Base-by-base conservation (phyloP, 2,797 vertebrate genomes). In the Kryptopterus vitreolus region DNA sequence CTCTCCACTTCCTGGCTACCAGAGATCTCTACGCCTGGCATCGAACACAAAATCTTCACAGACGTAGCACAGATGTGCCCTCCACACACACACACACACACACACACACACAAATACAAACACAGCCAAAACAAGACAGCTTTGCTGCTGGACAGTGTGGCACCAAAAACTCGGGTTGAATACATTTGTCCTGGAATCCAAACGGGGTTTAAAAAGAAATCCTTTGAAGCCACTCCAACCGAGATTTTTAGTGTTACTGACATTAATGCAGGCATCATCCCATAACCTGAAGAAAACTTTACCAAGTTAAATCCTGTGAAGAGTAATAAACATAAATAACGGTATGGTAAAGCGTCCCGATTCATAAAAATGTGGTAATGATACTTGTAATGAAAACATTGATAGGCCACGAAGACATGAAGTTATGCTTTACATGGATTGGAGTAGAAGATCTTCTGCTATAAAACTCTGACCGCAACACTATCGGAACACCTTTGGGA, bases 1-100 rank as follows among this genome's bases (percentile, higher is more conserved):
- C 65, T 66, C 29, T 74, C 48, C 63, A 63, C 46, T 22, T 43
- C 35, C 33, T 74, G 70, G 70, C 31, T 38, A 73, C 31, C 52
- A 57, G 12, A 73, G 52, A 10, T 33, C 55, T 76, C 38, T 18
- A 20, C 58, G 50, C 24, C 46, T n/a, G 11, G 20, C 29, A 38
- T 38, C 12, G 13, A 22, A 61, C 29, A 50, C 66, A 52, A 59
- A 24, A 22, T 20, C 46, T 53, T 26, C 22, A 75, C 63, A 61
- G 29, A 59, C 16, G 29, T 50, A 46, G 2, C 31, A 7, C 12
- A 63, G 50, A 52, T 38, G 35, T 52, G n/a, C 20, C 68, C 46
- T 52, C 71, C 31, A 48, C 11, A 33, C 59, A 61, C 24, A 4
- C 13, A 4, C 16, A 20, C 31, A 29, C 26, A 26, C 57, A 58